A percentile compares a stretch with the other conserved stretches of the same genome.
These are phyloP conservation scores for Tenebrio molitor DNA, from an alignment of 1,140 invertebrate genomes.

Conservation along the genomic window DNA sequence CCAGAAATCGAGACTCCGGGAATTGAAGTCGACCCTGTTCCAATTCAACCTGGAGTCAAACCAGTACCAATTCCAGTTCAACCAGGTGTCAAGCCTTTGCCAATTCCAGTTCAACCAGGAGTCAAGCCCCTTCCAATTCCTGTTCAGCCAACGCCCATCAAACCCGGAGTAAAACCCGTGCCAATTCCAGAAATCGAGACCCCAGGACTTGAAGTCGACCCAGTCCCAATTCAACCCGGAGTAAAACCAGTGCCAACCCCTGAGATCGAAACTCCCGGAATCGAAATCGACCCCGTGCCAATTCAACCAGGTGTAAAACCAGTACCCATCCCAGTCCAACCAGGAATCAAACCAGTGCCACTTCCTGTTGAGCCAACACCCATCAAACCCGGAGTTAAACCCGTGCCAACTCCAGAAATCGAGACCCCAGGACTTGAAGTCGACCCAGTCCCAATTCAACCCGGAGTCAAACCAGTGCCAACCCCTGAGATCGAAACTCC, in stretches of 20 bases:
- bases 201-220: neutral
- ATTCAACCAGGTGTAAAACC: neutral
- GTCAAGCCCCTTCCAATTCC: too few species aligned
- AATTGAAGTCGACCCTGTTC: neutral
- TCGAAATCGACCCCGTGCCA: too few species aligned
- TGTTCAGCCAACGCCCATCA: neutral
- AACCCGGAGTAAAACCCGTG: neutral
- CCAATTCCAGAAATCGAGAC: slow-evolving; percentile 5
- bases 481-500: neutral
- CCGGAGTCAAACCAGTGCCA: slow-evolving; percentile 10
- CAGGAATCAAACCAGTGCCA: too few species aligned
- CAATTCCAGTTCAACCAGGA: neutral
- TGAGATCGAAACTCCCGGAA: too few species aligned
- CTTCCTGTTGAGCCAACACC: too few species aligned
- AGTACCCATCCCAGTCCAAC: too few species aligned
- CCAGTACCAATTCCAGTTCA: slow-evolving; percentile 3
- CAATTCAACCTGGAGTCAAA: neutral
- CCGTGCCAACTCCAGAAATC: neutral
- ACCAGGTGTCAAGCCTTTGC: neutral
- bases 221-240: neutral
- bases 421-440: slow-evolving; percentile 1
- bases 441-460: neutral
- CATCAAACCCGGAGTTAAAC: neutral
- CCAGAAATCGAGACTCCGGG: neutral
- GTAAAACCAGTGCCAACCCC: neutral